Conservation (phyloP, 1,140 invertebrate genomes). For the Saccostrea echinata region DNA sequence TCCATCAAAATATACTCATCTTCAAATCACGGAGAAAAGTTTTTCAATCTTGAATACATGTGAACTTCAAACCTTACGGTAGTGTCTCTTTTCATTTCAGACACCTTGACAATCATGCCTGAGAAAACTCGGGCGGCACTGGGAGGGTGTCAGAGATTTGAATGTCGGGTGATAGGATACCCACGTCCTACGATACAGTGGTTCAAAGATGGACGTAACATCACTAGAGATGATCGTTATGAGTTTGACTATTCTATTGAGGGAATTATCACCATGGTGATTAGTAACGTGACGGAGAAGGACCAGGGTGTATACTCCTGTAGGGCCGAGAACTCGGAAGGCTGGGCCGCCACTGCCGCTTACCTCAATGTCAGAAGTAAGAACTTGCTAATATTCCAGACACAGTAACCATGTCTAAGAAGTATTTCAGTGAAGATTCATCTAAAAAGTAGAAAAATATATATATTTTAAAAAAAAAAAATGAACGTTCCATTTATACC, state of each 20-base stretch:
- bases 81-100: neutral
- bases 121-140: constrained; percentile 72
- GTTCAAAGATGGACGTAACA: constrained; percentile 77
- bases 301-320: constrained; percentile 74
- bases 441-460: too few species aligned
- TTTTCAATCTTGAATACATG: too few species aligned
- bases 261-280: constrained; percentile 75
- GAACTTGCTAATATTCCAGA: too few species aligned
- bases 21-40: too few species aligned
- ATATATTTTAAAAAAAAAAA: too few species aligned
- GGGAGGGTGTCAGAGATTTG: constrained; percentile 74
- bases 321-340: constrained; percentile 76
- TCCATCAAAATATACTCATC: too few species aligned
- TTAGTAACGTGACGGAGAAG: constrained; percentile 68
- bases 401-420: too few species aligned
- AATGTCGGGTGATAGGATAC: constrained; percentile 76
- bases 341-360: constrained; percentile 74
- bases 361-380: constrained; percentile 75
- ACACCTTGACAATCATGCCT: constrained; percentile 59
- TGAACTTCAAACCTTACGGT: neutral
- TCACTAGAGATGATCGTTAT: constrained; percentile 71
- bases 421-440: too few species aligned
- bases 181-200: constrained; percentile 74
- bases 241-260: constrained; percentile 69
- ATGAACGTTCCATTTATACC: too few species aligned